Evolutionary conservation across 2,113 vertebrate genomes (phyloP).

Genomic region (Gila orcuttii): DNA sequence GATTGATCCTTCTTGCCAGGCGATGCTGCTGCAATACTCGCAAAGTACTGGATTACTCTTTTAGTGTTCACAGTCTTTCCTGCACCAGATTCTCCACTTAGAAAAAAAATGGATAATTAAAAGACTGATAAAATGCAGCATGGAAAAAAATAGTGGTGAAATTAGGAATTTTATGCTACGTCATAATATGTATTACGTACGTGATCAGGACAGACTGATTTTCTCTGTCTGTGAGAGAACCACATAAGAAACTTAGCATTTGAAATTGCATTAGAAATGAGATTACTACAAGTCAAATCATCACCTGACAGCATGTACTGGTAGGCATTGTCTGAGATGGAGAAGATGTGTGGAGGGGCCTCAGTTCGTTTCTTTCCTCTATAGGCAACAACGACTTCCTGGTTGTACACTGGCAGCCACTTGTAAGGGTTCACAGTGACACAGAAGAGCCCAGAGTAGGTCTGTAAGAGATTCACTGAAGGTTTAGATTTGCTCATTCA

Average conservation of each 20-base stretch:
- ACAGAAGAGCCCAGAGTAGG: conserved; percentile 63
- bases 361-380: conserved; percentile 54
- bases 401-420: conserved; percentile 85
- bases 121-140: neutral
- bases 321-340: conserved; percentile 34
- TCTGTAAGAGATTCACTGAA: conserved; percentile 41
- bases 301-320: conserved; percentile 83
- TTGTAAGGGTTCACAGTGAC: conserved; percentile 83
- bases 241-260: neutral
- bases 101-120: too few relatives aligned
- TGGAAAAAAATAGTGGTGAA: neutral
- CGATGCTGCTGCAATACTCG: conserved; percentile 74
- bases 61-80: conserved; percentile 88
- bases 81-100: conserved; percentile 56
- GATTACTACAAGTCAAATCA: too few relatives aligned
- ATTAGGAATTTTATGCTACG: neutral
- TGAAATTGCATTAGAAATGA: neutral
- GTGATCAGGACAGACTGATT: conserved; percentile 88
- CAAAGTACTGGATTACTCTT: conserved; percentile 73
- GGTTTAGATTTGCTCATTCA: too few relatives aligned
- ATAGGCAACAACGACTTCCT: neutral
- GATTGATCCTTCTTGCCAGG: conserved; percentile 76
- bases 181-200: conserved; percentile 66
- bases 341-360: conserved; percentile 27
- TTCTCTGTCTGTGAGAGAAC: conserved; percentile 69